Conservation (phyloP, 2,797 vertebrate genomes). For the Liparis tanakae region DNA sequence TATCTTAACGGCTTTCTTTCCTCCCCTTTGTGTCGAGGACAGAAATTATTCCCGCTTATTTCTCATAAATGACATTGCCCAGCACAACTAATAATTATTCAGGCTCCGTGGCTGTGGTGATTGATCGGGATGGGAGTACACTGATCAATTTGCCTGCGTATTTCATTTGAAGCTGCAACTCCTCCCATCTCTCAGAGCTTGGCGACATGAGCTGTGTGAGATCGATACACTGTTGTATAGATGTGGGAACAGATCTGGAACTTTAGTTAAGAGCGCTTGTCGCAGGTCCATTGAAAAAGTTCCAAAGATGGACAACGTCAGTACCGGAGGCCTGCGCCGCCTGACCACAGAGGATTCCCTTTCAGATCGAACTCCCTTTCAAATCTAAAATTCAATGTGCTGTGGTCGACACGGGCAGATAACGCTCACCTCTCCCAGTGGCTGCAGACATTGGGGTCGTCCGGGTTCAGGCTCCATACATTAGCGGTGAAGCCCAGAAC, state of each 20-base stretch:
- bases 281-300: conserved; percentile 32
- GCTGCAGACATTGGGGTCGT: conserved; percentile 98
- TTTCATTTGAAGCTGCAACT: conserved; percentile 92
- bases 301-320: conserved; percentile 16
- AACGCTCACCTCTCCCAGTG: conserved; percentile 90
- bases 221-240: conserved; percentile 80
- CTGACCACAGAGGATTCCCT: conserved; percentile 16
- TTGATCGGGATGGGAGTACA: conserved; percentile 91
- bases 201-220: conserved; percentile 63
- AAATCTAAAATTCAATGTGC: conserved; percentile 13
- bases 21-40: conserved; percentile 70
- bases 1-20: conserved; percentile 73
- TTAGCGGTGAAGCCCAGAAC: conserved; percentile 77
- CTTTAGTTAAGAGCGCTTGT: conserved; percentile 56
- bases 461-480: conserved; percentile 89
- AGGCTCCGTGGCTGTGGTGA: conserved; percentile 81
- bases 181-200: conserved; percentile 83
- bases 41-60: conserved; percentile 82
- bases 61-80: conserved; percentile 81
- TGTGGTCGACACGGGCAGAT: conserved; percentile 21
- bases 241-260: conserved; percentile 70
- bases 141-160: conserved; percentile 90
- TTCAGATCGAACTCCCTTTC: conserved; percentile 11
- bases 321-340: conserved; percentile 3
- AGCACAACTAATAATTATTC: conserved; percentile 84